These are phyloP conservation scores for Corythornis leucogaster DNA, from an alignment of 2,797 vertebrate species.

Conservation along the genomic window DNA sequence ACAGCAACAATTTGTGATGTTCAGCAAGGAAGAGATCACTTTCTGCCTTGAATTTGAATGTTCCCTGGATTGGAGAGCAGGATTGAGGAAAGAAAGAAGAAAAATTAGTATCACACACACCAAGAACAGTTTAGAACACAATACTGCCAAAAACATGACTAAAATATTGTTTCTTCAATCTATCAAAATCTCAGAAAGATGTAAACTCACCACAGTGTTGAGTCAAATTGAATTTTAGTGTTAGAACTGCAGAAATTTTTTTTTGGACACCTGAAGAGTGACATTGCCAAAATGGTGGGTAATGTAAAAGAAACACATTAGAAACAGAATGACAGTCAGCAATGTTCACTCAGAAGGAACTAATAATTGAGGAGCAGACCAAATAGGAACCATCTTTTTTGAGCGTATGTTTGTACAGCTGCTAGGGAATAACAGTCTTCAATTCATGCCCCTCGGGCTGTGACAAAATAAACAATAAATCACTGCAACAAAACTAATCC, in stretches of 20 bases:
- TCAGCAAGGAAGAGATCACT: slow-evolving; percentile 95
- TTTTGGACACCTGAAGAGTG: not conserved
- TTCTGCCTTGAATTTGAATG: slow-evolving; percentile 97
- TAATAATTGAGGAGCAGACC: slow-evolving; percentile 21
- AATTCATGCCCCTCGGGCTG: slow-evolving; percentile 20
- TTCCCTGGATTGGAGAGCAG: slow-evolving; percentile 82
- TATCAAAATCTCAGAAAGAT: not conserved
- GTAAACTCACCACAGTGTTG: not conserved
- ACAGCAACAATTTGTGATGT: slow-evolving; percentile 93
- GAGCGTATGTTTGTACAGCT: slow-evolving; percentile 20
- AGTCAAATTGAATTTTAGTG: not conserved
- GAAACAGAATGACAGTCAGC: slow-evolving; percentile 26
- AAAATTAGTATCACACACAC: not conserved
- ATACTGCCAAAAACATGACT: not conserved
- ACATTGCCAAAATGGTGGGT: not conserved
- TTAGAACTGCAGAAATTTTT: not conserved
- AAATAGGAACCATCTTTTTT: slow-evolving; percentile 32
- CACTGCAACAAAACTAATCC: slow-evolving; percentile 23
- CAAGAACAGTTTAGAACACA: not conserved
- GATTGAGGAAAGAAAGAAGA: not conserved
- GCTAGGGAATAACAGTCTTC: slow-evolving; percentile 1
- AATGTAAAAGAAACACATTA: not conserved
- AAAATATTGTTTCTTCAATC: not conserved
- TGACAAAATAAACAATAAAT: slow-evolving; percentile 42
- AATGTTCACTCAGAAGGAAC: slow-evolving; percentile 44